phyloP scores from a whole-genome alignment of 2,888 invertebrate genomes.

The Scaptomyza cyrtandrae region DNA sequence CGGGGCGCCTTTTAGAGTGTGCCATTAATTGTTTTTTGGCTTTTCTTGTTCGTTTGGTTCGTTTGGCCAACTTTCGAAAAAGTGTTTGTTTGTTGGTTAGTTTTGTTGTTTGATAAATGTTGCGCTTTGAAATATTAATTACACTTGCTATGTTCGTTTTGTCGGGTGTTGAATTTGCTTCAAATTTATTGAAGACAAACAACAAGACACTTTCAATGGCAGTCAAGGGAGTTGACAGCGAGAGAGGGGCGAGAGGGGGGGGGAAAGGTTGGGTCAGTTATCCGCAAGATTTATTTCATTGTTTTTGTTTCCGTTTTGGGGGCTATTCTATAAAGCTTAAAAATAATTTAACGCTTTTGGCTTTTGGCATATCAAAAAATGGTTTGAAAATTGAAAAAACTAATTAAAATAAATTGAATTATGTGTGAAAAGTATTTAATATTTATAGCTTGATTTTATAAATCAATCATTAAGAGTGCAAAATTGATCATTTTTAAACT shows the following conservation, averaged over 20 bases:
- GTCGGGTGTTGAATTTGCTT: conserved; percentile 59
- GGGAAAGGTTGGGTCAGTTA: background rate
- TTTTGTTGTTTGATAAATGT: conserved; percentile 73
- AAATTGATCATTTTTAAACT: background rate
- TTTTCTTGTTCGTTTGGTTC: conserved; percentile 43
- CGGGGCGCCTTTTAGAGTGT: conserved; percentile 58
- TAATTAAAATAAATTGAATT: conserved; percentile 15
- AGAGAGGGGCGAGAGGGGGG: background rate
- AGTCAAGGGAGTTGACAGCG: background rate
- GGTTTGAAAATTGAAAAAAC: conserved; percentile 15
- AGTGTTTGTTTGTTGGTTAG: conserved; percentile 41
- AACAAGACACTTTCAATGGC: conserved; percentile 50
- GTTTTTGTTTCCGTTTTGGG: conserved; percentile 48
- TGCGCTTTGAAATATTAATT: conserved; percentile 78
- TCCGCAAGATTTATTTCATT: conserved; percentile 66
- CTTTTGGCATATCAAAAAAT: conserved; percentile 41
- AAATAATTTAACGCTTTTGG: conserved; percentile 16
- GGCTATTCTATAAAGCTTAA: conserved; percentile 13
- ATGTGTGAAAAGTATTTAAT: background rate
- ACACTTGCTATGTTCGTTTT: conserved; percentile 58
- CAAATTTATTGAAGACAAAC: conserved; percentile 72
- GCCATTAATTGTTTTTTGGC: conserved; percentile 75
- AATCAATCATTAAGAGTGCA: background rate
- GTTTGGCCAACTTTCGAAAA: conserved; percentile 71
- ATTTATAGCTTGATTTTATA: background rate